Evolutionary conservation across 2,113 vertebrate species (phyloP), one percentile per base, ranked within the genome.

Genomic region (Furnarius figulus): DNA sequence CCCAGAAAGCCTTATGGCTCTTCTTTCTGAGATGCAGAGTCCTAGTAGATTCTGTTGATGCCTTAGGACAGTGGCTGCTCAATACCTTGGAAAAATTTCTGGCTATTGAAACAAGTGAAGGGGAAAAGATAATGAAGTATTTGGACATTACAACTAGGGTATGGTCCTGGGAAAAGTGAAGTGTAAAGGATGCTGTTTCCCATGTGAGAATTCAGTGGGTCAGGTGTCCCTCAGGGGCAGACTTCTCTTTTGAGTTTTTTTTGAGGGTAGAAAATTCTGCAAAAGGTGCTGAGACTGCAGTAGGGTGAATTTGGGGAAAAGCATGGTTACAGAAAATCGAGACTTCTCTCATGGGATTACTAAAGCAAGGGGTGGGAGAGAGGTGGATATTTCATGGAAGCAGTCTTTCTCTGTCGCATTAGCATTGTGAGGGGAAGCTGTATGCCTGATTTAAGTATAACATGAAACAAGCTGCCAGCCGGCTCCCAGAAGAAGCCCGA

Each of bases 381-480:
- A 93, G 82, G 83, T 83, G 50, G 70, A 25, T 78, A 18, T 87
- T 44, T 75, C 85, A 40, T 73, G 55, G 90, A 83, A 83, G 61
- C 88, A 94, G 89, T 87, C 82, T 80, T 90, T 94, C 95, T 92
- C 63, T 89, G 89, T 91, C 17, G n/a, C 87, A 88, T 95, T 97
- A 95, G 90, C 87, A 95, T 92, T 87, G 95, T 95, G 71, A 88
- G 40, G 63, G 71, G 91, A 97, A 92, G 74, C 95, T 88, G 74
- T 86, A 52, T 95, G 93, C 92, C 94, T 85, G 61, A 96, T 97
- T 98, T 95, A 96, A 96, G 89, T 84, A 95, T 82, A 97, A 94
- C 96, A 81, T 93, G 97, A 96, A 97, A 88, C 94, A 97, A 95
- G 89, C 96, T 97, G 96, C 96, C 96, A 96, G 52, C 87, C 71